A percentile compares a stretch with the other conserved stretches of the same genome.
phyloP scores from a whole-genome alignment of 2,888 invertebrate species.

The Tenthredo mesomela region DNA sequence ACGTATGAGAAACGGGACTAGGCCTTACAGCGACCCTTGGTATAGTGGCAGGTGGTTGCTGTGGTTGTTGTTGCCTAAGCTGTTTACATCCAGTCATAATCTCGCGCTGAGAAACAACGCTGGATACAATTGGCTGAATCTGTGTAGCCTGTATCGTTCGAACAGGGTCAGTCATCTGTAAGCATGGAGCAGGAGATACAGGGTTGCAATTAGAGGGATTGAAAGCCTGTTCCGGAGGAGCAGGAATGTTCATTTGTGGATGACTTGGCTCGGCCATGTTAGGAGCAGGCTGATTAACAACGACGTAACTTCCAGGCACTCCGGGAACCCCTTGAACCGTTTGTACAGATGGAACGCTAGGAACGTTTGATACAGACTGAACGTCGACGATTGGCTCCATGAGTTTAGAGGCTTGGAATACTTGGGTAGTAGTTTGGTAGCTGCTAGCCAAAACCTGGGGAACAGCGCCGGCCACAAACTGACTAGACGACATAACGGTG shows the following conservation, averaged over 20 bases:
- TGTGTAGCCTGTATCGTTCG: constrained; percentile 62
- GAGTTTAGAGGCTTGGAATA: constrained; percentile 90
- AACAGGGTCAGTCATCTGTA: constrained; percentile 61
- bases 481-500: constrained; percentile 94
- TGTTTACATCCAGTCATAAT: constrained; percentile 62
- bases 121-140: constrained; percentile 58
- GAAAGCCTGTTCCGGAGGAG: constrained; percentile 59
- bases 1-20: constrained; percentile 68
- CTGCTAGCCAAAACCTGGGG: constrained; percentile 91
- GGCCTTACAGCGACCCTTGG: constrained; percentile 74
- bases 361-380: constrained; percentile 79
- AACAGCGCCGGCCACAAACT: constrained; percentile 90
- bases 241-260: constrained; percentile 64
- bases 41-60: constrained; percentile 67
- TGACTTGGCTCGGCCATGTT: constrained; percentile 62
- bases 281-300: constrained; percentile 68
- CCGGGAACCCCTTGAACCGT: constrained; percentile 67
- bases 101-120: constrained; percentile 57
- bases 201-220: constrained; percentile 62
- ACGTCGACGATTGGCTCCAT: constrained; percentile 90
- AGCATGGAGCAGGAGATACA: constrained; percentile 61
- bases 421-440: constrained; percentile 91
- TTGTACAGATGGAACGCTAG: constrained; percentile 66
- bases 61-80: constrained; percentile 51
- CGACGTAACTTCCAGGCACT: constrained; percentile 68